Percentiles rank a stretch among this genome's conserved stretches.
phyloP scores from a whole-genome alignment of 2,113 vertebrate species.

The Pomatorhinus ruficollis region DNA sequence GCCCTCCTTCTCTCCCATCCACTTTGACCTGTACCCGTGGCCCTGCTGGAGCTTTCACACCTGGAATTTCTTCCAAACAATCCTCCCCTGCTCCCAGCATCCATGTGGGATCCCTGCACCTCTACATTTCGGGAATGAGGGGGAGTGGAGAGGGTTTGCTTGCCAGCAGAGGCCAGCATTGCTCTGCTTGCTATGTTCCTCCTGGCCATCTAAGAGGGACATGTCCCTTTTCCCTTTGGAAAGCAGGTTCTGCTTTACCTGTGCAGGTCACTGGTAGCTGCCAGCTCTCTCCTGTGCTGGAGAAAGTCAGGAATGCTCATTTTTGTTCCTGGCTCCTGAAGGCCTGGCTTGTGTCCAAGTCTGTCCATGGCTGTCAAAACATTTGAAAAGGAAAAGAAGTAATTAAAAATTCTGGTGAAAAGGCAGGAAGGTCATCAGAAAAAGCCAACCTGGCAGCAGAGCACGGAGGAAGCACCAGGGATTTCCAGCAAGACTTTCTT shows the following conservation, averaged over 20 bases:
- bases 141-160: background rate
- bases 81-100: background rate
- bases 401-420: background rate
- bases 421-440: background rate
- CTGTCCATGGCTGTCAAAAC: background rate
- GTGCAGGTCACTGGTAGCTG: background rate
- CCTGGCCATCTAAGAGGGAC: background rate
- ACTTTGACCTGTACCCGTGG: background rate
- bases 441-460: background rate
- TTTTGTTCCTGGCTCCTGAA: background rate
- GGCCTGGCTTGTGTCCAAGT: background rate
- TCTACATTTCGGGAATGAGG: rapidly evolving
- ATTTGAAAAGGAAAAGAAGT: background rate
- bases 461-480: background rate
- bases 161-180: constrained; percentile 65
- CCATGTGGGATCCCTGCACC: rapidly evolving
- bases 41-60: background rate
- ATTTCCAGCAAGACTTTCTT: background rate
- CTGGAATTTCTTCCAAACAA: background rate
- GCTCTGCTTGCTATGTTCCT: background rate
- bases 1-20: background rate
- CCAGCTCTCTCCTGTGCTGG: background rate
- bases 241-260: background rate
- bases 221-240: background rate
- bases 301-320: rapidly evolving